Base-by-base conservation (phyloP, 2,113 vertebrate species). In the Emydocephalus ijimae region DNA sequence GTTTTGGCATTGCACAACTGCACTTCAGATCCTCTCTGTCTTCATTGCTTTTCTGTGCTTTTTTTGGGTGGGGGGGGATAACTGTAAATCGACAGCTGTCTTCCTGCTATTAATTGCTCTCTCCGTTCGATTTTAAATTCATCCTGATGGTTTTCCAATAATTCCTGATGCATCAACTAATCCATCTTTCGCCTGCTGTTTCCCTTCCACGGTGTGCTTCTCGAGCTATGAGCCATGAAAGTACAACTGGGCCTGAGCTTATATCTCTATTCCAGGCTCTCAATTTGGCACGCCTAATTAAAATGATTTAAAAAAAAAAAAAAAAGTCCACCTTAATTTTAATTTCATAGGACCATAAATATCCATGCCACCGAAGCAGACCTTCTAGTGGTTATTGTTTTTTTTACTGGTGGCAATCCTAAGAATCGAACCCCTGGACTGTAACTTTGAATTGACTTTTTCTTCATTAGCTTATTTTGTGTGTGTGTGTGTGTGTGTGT, bases 31-130 rank as follows among this genome's bases (percentile, higher is more conserved):
- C 61, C 4, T 64, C 3, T 64, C 26, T n/a, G 61, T 64, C 61
- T 14, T 14, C 1, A 0, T 10, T 14, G 61, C 11, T 1, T n/a
- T 5, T 69, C 29, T 14, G 1, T n/a, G 29, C 3, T 4, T n/a
- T 29, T n/a, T 59, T 64, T n/a, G 15, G 2, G 39, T 1, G 39
- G 39, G 39, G 39, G 39, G 39, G 39, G 29, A 69, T 69, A 5
- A 34, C 64, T 5, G 4, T 15, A 15, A 15, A 69, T 69, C 5
- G 2, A 64, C 26, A 64, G 24, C 24, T 29, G 29, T 69, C 61
- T n/a, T 34, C 12, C 64, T 69, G 64, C 29, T 69, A 69, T 69
- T n/a, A 69, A 69, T 69, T n/a, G 29, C 4, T 69, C 64, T 24
- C 29, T n/a, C 24, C 0, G 14, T 69, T 69, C 12, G 29, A 69